Evolutionary conservation across 1,140 invertebrate genomes (phyloP).

Genomic region (Cydia splendana): DNA sequence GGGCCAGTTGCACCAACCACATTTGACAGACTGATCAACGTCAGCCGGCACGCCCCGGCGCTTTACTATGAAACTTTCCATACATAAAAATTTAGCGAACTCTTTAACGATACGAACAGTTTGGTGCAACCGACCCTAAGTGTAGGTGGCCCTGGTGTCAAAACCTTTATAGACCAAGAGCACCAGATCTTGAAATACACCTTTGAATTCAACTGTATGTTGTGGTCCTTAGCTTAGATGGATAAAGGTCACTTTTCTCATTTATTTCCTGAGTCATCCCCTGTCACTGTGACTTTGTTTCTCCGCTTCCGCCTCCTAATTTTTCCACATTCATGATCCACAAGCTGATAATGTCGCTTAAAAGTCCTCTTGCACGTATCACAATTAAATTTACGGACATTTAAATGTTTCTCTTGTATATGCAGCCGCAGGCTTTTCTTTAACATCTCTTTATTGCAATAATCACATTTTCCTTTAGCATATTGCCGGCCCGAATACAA

Average conservation of each 20-base stretch:
- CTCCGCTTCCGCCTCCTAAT: background rate
- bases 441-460: slow-evolving; percentile 65
- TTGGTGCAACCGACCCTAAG: too few relatives aligned
- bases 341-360: slow-evolving; percentile 50
- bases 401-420: slow-evolving; percentile 57
- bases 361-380: slow-evolving; percentile 45
- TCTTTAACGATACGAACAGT: too few relatives aligned
- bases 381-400: slow-evolving; percentile 53
- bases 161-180: too few relatives aligned
- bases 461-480: slow-evolving; percentile 60
- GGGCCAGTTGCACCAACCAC: too few relatives aligned
- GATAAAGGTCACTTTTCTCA: background rate
- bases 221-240: too few relatives aligned
- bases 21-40: too few relatives aligned
- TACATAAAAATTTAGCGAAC: too few relatives aligned
- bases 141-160: too few relatives aligned
- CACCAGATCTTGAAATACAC: too few relatives aligned
- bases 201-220: too few relatives aligned
- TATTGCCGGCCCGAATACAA: slow-evolving; percentile 39
- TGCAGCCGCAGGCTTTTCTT: slow-evolving; percentile 61
- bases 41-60: too few relatives aligned
- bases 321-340: slow-evolving; percentile 51
- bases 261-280: background rate
- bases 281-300: background rate
- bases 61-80: too few relatives aligned